These are phyloP conservation scores for Coelogynopora nodosa DNA, from an alignment of 2,888 invertebrate genomes.

Conservation along the genomic window DNA sequence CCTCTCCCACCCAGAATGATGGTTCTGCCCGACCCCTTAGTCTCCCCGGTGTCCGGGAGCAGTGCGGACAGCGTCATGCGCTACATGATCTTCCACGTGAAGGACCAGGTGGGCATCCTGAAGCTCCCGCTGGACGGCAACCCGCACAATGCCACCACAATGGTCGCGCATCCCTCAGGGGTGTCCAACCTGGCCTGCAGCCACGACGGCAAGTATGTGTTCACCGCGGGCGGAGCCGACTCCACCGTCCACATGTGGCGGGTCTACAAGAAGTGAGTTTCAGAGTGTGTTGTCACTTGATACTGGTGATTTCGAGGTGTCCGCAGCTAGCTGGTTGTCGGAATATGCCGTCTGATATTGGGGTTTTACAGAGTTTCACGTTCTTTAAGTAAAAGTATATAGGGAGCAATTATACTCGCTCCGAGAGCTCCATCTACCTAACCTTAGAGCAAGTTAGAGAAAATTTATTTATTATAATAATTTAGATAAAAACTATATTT, in stretches of 20 bases:
- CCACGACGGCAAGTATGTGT: conserved; percentile 64
- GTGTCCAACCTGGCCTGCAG: conserved; percentile 64
- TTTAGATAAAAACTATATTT: too few species aligned
- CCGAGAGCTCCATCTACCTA: too few species aligned
- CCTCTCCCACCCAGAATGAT: background rate
- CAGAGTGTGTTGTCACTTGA: too few species aligned
- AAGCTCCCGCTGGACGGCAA: conserved; percentile 72
- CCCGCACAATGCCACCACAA: conserved; percentile 66
- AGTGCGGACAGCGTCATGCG: conserved; percentile 53
- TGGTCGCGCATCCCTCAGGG: conserved; percentile 69
- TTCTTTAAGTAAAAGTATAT: too few species aligned
- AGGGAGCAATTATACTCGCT: too few species aligned
- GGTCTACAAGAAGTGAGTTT: background rate
- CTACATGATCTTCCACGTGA: conserved; percentile 69
- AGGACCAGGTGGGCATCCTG: conserved; percentile 70
- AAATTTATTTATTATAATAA: too few species aligned
- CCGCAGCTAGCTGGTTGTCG: too few species aligned
- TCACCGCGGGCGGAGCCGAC: conserved; percentile 66
- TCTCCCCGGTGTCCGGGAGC: background rate
- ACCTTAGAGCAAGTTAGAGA: too few species aligned
- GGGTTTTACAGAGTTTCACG: too few species aligned
- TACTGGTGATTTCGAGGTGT: too few species aligned
- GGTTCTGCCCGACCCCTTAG: background rate
- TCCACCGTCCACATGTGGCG: conserved; percentile 66
- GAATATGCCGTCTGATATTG: too few species aligned